A percentile compares a stretch with the other conserved stretches of the same genome.
Evolutionary conservation across 2,888 invertebrate genomes (phyloP).

Genomic region (Amiota communis): DNA sequence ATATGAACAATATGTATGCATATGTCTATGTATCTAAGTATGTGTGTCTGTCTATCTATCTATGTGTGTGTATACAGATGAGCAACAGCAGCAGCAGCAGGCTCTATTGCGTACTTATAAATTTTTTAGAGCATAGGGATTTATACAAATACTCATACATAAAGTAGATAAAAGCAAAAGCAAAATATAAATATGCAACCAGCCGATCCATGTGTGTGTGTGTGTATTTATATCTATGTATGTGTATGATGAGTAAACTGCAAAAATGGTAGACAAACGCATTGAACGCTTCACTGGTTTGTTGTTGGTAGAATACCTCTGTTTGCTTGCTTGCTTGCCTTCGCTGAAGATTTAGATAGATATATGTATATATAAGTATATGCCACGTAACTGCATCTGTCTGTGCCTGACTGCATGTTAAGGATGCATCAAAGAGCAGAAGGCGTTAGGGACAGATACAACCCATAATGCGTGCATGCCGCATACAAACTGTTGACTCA

Average conservation of each 20-base stretch:
- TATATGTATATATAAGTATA: not conserved
- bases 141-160: conserved; percentile 48
- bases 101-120: conserved; percentile 54
- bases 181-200: conserved; percentile 56
- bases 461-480: conserved; percentile 18
- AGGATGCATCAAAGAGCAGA: not conserved
- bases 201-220: conserved; percentile 4
- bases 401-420: conserved; percentile 1
- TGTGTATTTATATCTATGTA: not conserved
- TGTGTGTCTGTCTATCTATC: conserved; percentile 8
- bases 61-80: conserved; percentile 2
- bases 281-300: conserved; percentile 12
- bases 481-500: not conserved
- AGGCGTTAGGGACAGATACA: conserved; percentile 1
- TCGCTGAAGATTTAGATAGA: too few relatives aligned
- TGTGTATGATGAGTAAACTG: not conserved
- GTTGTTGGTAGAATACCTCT: too few relatives aligned
- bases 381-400: not conserved
- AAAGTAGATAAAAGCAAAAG: conserved; percentile 2
- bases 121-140: conserved; percentile 65
- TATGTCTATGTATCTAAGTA: conserved; percentile 31
- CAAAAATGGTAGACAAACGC: conserved; percentile 25
- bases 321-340: too few relatives aligned
- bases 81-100: conserved; percentile 8
- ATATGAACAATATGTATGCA: conserved; percentile 16